These are phyloP conservation scores for Marcusenius ussheri DNA, from an alignment of 2,113 vertebrate genomes.

Conservation along the genomic window DNA sequence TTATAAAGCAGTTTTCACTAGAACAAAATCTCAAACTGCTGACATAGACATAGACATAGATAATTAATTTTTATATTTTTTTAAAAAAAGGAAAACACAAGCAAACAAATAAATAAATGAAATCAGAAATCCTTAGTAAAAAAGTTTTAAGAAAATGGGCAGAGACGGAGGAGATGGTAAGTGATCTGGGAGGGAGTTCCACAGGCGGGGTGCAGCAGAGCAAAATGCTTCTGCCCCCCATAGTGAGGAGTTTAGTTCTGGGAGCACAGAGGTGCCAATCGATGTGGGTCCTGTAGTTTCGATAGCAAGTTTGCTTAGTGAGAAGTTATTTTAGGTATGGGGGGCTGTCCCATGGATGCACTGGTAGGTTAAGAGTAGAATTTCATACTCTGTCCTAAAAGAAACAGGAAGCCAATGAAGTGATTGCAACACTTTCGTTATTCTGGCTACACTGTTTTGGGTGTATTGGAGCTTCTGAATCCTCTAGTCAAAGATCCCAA, in stretches of 20 bases:
- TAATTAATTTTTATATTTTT: neutral
- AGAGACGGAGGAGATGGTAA: no score
- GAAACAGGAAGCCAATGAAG: neutral
- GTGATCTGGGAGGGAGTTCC: no score
- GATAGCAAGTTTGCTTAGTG: neutral
- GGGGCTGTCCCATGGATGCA: neutral
- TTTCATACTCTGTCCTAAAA: neutral
- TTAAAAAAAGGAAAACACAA: neutral
- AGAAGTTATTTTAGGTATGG: neutral
- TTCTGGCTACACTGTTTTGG: neutral
- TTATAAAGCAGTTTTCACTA: neutral
- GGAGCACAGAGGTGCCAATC: neutral
- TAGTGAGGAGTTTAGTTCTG: neutral
- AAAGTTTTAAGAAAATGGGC: neutral
- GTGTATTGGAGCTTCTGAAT: neutral
- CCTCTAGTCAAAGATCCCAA: neutral
- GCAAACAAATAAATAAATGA: neutral
- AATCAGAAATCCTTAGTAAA: neutral
- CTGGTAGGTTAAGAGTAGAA: neutral
- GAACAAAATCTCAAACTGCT: neutral
- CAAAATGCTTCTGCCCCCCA: no score
- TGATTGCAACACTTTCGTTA: neutral
- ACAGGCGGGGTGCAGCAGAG: no score
- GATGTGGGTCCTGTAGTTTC: neutral
- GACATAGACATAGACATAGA: neutral